Evolutionary conservation across 2,797 vertebrate genomes (phyloP), one percentile per base, ranked within the genome.

Genomic region (Coracias cyanogaster): DNA sequence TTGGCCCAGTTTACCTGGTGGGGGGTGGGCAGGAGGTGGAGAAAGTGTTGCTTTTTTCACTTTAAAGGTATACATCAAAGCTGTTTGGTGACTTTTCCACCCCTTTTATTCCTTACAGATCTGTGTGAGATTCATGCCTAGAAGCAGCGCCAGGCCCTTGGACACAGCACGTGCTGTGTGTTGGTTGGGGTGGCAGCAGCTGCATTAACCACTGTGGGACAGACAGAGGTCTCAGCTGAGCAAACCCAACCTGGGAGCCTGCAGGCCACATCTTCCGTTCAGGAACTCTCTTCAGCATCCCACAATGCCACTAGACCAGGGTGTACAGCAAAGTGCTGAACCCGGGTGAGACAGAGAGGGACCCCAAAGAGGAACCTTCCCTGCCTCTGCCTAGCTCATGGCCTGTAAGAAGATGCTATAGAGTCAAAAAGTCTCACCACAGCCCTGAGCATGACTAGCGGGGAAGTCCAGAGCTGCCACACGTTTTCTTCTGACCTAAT

Each of bases 311-410:
- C 69, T 11, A 55, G 35, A 26, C 9, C 3, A 1, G 52, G 48
- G 10, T 29, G 8, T 2, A 1, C 29, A 43, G 57, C n/a, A 39
- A 61, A 60, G n/a, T 35, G 45, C 33, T 51, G 78, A 86, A 37
- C 39, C 12, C 4, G 0, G 19, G 20, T 0, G 0, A 72, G 22
- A 35, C 22, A 0, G 1, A 64, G 20, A 28, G 7, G 43, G 61
- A 66, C 25, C 17, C 22, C 87, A 74, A 49, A 81, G 79, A 74
- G 85, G 87, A 96, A 86, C 61, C 20, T 84, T 5, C 39, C 9
- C 43, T 16, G 15, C 12, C 55, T 69, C 46, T 55, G 10, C 25
- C 8, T 41, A 46, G 1, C 20, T 46, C 65, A 2, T 0, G 0
- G 83, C 20, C 65, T 28, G 6, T 12, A 37, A 64, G 25, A 84